Base-by-base conservation (phyloP, 2,113 vertebrate species). In the Grammomys dolichurus region DNA sequence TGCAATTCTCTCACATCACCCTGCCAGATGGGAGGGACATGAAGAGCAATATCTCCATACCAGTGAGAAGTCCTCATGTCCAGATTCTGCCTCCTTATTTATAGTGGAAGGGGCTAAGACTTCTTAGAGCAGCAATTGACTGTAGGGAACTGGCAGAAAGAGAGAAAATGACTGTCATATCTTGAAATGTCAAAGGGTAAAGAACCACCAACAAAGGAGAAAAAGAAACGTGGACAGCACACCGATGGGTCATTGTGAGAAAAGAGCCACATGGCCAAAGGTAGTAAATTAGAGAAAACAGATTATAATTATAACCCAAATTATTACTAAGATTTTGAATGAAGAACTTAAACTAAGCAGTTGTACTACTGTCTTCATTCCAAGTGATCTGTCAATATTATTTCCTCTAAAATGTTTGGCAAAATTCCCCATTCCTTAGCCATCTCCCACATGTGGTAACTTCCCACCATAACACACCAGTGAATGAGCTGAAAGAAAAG, bases 391-490 rank as follows among this genome's bases (percentile, higher is more conserved):
- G 20, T 28, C 67, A 36, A 12, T 17, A 40, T 63, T 33, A 17
- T 36, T 63, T 28, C 17, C 16, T 48, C 24, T 11, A 26, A 28
- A 33, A 58, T 6, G 22, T 11, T 6, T 12, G 48, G 11, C 6
- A 51, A 51, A 46, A 46, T 26, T 40, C 8, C 33, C 3, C 13
- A 10, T 0, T 26, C 26, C 16, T 20, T 2, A 2, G 9, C 0
- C 7, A 0, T 54, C 0, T 1, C 10, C 6, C n/a, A 4, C 7
- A 0, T 43, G 19, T 6, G 26, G 13, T 19, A 46, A 60, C 58
- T 65, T 46, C 46, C 8, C 54, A 56, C 78, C 58, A 33, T 19
- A 77, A 17, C 1, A 7, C 11, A 17, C 4, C 26, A 33, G 1
- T 19, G 36, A 73, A n/a, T 54, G 1, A 16, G 28, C 65, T 81